Conservation (phyloP, 2,113 vertebrate species). For the Gallinago media region DNA sequence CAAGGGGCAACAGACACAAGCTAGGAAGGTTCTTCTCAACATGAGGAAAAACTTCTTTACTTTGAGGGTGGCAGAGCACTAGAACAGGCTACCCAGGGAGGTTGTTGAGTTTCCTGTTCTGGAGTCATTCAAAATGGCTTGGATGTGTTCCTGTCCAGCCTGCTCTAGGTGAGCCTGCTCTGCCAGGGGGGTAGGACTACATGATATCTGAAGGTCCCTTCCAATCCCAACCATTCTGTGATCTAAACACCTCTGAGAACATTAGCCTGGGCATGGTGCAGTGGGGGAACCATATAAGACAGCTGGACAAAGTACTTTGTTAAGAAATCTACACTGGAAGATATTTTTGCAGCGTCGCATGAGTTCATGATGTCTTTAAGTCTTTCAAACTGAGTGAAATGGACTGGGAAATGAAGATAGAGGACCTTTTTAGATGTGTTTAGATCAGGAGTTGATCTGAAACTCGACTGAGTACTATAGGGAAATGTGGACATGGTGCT, state of each 20-base stretch:
- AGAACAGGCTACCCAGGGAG: too few species aligned
- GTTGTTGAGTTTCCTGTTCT: too few species aligned
- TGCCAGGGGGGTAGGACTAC: too few species aligned
- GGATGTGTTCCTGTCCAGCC: too few species aligned
- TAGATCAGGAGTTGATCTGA: not conserved
- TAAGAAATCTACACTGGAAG: not conserved
- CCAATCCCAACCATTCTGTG: too few species aligned
- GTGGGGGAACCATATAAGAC: not conserved
- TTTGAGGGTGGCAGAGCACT: too few species aligned
- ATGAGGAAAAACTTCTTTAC: too few species aligned
- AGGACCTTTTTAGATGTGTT: not conserved
- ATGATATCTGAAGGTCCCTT: too few species aligned
- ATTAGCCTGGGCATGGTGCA: fast-evolving
- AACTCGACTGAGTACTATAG: not conserved
- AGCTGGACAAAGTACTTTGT: not conserved
- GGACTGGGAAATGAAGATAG: not conserved
- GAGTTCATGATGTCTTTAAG: not conserved
- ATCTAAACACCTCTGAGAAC: not conserved
- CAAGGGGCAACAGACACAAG: too few species aligned
- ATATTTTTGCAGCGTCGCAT: not conserved
- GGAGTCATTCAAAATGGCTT: too few species aligned
- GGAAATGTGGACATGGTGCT: not conserved
- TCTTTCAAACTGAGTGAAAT: not conserved
- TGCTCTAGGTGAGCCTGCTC: too few species aligned
- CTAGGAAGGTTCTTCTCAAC: too few species aligned